Evolutionary conservation across 2,113 vertebrate genomes (phyloP).

Genomic region (Maccullochella peelii): DNA sequence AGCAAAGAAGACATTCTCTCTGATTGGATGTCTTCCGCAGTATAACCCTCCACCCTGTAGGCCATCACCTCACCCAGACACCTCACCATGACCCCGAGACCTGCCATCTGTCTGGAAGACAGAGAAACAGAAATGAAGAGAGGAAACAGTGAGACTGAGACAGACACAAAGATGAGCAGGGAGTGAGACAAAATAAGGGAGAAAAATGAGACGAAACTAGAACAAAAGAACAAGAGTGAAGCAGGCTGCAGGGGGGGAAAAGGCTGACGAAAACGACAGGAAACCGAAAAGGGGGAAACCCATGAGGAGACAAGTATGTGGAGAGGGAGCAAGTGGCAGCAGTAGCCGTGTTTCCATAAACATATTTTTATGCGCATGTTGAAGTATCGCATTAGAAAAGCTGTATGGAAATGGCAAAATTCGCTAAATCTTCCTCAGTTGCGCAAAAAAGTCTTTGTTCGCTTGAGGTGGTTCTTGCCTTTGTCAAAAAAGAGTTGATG

Average conservation of each 20-base stretch:
- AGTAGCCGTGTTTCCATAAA: no score
- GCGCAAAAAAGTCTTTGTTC: no score
- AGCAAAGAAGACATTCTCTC: not conserved
- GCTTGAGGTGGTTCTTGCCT: no score
- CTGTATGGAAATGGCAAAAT: no score
- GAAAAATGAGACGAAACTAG: slow-evolving; percentile 21
- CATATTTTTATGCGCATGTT: no score
- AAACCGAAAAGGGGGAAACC: slow-evolving; percentile 30
- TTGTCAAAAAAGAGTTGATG: no score
- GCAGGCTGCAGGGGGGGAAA: not conserved
- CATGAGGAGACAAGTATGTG: slow-evolving; percentile 9
- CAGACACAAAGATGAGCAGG: slow-evolving; percentile 4
- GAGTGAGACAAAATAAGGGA: not conserved
- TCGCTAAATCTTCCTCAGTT: no score
- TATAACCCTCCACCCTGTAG: slow-evolving; percentile 39
- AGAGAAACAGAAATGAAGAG: slow-evolving; percentile 8
- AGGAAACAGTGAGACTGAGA: slow-evolving; percentile 21
- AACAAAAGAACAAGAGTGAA: slow-evolving; percentile 43
- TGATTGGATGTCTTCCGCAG: slow-evolving; percentile 24
- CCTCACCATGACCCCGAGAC: slow-evolving; percentile 53
- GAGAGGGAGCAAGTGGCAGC: slow-evolving; percentile 5
- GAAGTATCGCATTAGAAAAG: no score
- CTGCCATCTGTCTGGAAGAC: slow-evolving; percentile 67
- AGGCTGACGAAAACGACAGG: slow-evolving; percentile 35
- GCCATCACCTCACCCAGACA: slow-evolving; percentile 49